Conservation (phyloP, 2,797 vertebrate genomes). For the Myotis myotis region DNA sequence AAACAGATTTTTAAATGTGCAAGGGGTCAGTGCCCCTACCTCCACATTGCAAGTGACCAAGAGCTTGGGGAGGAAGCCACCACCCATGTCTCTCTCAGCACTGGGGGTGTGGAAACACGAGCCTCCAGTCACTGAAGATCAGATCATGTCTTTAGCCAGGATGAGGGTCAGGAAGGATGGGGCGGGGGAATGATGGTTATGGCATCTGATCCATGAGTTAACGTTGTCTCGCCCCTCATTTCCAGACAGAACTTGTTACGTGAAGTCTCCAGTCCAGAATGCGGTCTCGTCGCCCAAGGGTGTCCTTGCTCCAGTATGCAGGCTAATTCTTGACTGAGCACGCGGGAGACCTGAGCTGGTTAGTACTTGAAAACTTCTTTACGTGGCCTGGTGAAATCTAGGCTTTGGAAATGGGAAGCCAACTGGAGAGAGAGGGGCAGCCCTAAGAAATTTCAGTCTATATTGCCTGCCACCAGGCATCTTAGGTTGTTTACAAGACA, state of each 20-base stretch:
- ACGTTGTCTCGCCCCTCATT: background rate
- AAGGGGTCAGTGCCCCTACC: background rate
- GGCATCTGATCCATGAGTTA: background rate
- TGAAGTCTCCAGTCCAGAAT: background rate
- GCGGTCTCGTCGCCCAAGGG: background rate
- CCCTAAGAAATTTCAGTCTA: background rate
- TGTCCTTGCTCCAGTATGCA: background rate
- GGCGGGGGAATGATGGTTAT: rapidly evolving
- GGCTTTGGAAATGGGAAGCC: background rate
- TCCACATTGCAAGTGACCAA: background rate
- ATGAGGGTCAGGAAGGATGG: background rate
- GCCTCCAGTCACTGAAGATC: background rate
- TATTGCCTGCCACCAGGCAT: background rate
- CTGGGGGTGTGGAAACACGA: background rate
- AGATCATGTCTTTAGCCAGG: background rate
- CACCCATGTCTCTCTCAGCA: background rate
- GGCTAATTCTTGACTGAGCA: background rate
- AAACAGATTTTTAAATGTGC: background rate
- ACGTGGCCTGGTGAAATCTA: background rate
- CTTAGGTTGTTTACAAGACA: background rate
- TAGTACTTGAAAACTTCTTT: background rate
- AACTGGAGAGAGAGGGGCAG: background rate
- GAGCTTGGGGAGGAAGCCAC: background rate
- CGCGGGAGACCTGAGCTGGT: background rate
- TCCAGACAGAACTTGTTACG: background rate